Evolutionary conservation across 30 jellyfish, hydroid and myxozoan species (phyloP), one percentile per base, ranked within the genome.

Genomic region (Cassiopea andromeda): DNA sequence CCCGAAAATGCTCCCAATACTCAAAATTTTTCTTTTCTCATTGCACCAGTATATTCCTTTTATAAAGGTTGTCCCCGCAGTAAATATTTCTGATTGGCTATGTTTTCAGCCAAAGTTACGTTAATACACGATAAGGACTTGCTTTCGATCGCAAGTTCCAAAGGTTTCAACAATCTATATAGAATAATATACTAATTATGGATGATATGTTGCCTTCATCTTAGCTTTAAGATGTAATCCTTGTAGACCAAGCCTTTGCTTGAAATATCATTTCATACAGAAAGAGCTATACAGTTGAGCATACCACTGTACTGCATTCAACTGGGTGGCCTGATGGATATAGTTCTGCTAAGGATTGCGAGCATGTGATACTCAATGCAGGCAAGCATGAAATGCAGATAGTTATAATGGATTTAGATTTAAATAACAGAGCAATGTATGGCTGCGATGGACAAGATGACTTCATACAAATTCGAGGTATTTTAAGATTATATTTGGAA

Each of bases 371-470:
- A 2, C 27, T 1, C 1, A 77, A 77, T 50, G 73, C 48, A 8
- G 69, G n/a, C 18, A 60, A 47, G 57, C 86, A 77, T 1, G 70
- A 77, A 74, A 18, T 47, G 70, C 70, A n/a, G 12, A 60, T 77
- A 43, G 48, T 1, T 44, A 77, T 77, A 3, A 47, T 77, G 59
- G 86, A 77, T 27, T 13, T 77, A 46, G 86, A 77, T 77, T 49
- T 50, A 2, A 43, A 49, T 1, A 77, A 77, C 74, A 48, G 86
- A 60, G 69, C 86, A 2, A 18, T 69, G 4, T 14, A 77, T 6
- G 86, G 69, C 12, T 77, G 86, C 50, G 86, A 77, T 50, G 74
- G 17, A 16, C 86, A 77, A 49, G 86, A 77, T 50, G 86, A 77
- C 16, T 77, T 0, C 74, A 49, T 77, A 7, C 73, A 46, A 60